phyloP scores from a whole-genome alignment of 2,888 invertebrate genomes.

The Pollenia labialis region DNA sequence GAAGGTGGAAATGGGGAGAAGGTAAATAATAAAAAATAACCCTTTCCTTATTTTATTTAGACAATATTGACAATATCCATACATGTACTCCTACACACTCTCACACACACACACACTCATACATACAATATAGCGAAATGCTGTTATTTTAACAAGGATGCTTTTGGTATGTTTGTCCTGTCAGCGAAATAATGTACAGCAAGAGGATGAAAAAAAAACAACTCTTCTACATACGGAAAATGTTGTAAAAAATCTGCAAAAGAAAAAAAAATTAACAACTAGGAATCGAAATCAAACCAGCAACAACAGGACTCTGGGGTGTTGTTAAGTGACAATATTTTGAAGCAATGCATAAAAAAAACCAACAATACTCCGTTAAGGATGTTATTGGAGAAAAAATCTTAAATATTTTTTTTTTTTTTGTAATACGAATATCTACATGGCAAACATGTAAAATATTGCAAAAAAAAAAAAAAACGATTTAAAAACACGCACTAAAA shows the following conservation, averaged over 20 bases:
- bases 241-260: conserved; percentile 70
- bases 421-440: conserved; percentile 59
- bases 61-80: conserved; percentile 61
- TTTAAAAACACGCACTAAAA: neutral
- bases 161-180: conserved; percentile 74
- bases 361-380: conserved; percentile 46
- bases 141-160: conserved; percentile 57
- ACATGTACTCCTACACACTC: conserved; percentile 26
- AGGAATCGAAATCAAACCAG: conserved; percentile 65
- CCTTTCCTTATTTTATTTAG: conserved; percentile 52
- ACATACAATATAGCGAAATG: neutral
- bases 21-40: conserved; percentile 55
- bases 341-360: conserved; percentile 53
- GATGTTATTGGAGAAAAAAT: conserved; percentile 54
- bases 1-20: neutral
- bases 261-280: conserved; percentile 34
- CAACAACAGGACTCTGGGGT: conserved; percentile 80
- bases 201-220: conserved; percentile 53
- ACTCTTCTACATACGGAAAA: conserved; percentile 72
- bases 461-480: conserved; percentile 51
- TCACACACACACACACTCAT: conserved; percentile 7
- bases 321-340: conserved; percentile 78
- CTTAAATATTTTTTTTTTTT: conserved; percentile 41
- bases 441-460: conserved; percentile 75
- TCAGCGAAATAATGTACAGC: conserved; percentile 78